Conservation (phyloP, 1,140 invertebrate genomes). For the Bombus soroeensis region DNA sequence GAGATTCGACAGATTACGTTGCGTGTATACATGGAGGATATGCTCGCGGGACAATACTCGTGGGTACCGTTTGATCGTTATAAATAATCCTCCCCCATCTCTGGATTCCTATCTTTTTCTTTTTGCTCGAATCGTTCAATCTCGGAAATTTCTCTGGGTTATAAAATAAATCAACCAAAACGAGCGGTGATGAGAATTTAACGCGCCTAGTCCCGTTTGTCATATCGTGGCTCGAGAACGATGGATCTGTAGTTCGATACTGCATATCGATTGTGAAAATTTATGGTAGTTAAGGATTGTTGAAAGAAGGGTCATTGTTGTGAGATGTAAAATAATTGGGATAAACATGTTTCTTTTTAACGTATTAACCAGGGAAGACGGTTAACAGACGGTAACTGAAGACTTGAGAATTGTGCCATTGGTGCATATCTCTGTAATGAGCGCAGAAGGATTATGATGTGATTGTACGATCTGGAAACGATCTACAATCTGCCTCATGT, state of each 20-base stretch:
- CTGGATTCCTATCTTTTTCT: neutral
- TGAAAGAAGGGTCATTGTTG: no score
- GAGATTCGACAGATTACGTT: neutral
- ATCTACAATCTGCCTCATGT: neutral
- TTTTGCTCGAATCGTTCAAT: neutral
- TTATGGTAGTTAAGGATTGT: neutral
- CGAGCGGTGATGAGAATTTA: conserved; percentile 39
- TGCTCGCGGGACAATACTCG: neutral
- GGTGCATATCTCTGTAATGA: no score
- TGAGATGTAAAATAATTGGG: neutral
- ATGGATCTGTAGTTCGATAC: conserved; percentile 6
- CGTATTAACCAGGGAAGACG: no score
- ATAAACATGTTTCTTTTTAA: neutral
- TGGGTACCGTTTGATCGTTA: conserved; percentile 53
- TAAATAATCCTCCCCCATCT: conserved; percentile 4
- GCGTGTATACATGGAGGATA: no score
- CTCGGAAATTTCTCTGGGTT: conserved; percentile 40
- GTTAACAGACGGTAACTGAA: no score
- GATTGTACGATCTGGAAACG: neutral
- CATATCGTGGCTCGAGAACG: neutral
- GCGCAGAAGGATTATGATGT: no score
- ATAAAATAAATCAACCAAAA: conserved; percentile 58
- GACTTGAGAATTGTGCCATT: no score
- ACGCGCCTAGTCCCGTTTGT: conserved; percentile 29
- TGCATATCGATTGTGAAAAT: conserved; percentile 7